Conservation (phyloP, 2,888 invertebrate species). For the Aleiodes testaceus region DNA sequence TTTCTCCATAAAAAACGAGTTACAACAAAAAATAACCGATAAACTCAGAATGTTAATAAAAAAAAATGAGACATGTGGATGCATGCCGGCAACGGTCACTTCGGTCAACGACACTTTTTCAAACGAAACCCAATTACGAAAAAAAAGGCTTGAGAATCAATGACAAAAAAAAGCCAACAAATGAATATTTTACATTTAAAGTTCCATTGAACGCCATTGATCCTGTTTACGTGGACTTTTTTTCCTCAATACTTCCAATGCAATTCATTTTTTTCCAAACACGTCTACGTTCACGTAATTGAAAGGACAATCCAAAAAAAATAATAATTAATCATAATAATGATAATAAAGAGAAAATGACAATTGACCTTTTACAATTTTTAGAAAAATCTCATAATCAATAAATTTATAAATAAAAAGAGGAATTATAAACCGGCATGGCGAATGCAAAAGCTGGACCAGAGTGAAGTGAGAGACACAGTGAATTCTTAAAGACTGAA, state of each 20-base stretch:
- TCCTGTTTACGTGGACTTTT: slow-evolving; percentile 48
- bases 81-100: slow-evolving; percentile 1
- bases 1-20: not conserved
- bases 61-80: not conserved
- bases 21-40: no score
- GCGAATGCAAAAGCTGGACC: slow-evolving; percentile 41
- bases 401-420: no score
- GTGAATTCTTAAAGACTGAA: slow-evolving; percentile 21
- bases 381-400: not conserved
- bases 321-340: slow-evolving; percentile 14
- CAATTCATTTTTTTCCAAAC: not conserved
- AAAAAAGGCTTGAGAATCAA: slow-evolving; percentile 4
- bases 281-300: slow-evolving; percentile 20
- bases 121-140: slow-evolving; percentile 26
- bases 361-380: not conserved
- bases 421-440: slow-evolving; percentile 51
- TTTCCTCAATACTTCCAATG: not conserved
- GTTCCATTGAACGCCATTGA: slow-evolving; percentile 46
- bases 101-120: slow-evolving; percentile 24
- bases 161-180: slow-evolving; percentile 6
- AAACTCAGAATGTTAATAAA: slow-evolving; percentile 13
- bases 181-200: slow-evolving; percentile 23
- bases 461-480: slow-evolving; percentile 7
- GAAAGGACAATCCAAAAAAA: slow-evolving; percentile 5
- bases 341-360: slow-evolving; percentile 13